phyloP scores from a whole-genome alignment of 1,140 invertebrate genomes.

The Colletes latitarsis region DNA sequence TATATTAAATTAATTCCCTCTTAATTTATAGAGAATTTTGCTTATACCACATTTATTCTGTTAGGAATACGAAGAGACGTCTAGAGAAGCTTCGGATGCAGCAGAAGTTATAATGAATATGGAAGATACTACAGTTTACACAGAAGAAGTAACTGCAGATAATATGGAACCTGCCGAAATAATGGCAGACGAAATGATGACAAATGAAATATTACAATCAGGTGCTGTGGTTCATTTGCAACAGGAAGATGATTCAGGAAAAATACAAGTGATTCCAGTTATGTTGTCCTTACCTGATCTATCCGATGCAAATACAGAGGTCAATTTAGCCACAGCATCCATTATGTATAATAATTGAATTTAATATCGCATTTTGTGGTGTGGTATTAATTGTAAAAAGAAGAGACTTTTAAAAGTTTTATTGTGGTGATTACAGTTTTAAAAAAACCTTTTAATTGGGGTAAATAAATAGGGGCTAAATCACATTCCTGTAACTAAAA shows the following conservation, averaged over 20 bases:
- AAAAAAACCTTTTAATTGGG: conserved; percentile 22
- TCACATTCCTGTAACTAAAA: conserved; percentile 48
- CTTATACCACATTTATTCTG: conserved; percentile 12
- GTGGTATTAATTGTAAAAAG: conserved; percentile 28
- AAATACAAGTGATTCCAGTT: conserved; percentile 79
- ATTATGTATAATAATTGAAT: conserved; percentile 78
- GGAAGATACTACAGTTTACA: conserved; percentile 76
- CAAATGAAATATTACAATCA: conserved; percentile 72
- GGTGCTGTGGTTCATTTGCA: conserved; percentile 75
- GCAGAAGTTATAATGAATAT: conserved; percentile 77
- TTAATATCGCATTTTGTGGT: conserved; percentile 16
- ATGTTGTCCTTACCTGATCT: conserved; percentile 77
- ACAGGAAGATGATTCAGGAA: conserved; percentile 74
- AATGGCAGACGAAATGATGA: conserved; percentile 76
- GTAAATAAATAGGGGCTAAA: conserved; percentile 31
- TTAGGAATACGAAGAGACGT: conserved; percentile 77
- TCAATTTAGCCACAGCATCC: conserved; percentile 76
- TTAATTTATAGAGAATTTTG: background rate
- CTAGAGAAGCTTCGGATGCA: conserved; percentile 73
- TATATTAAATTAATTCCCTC: background rate
- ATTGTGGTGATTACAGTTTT: conserved; percentile 23
- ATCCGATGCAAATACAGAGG: conserved; percentile 73
- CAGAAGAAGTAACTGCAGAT: conserved; percentile 77
- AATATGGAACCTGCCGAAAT: conserved; percentile 73
- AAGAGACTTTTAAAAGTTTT: conserved; percentile 32